phyloP scores from a whole-genome alignment of 2,113 vertebrate species.

The Tylochromis polylepis region DNA sequence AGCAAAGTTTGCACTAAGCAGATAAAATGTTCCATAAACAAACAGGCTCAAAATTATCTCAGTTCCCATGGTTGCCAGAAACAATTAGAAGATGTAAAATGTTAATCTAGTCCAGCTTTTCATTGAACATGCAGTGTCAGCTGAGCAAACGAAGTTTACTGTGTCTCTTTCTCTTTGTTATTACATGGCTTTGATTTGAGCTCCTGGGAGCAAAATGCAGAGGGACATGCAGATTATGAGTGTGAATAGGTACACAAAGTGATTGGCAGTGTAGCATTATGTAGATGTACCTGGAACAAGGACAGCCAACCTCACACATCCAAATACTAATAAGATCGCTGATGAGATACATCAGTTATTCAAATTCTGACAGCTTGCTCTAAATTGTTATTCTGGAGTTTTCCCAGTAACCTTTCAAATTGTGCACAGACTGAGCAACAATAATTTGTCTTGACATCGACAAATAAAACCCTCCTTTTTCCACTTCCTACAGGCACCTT shows the following conservation, averaged over 20 bases:
- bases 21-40: slow-evolving; percentile 51
- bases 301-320: neutral
- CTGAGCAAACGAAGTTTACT: neutral
- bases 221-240: neutral
- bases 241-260: neutral
- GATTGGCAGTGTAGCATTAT: neutral
- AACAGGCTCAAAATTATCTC: slow-evolving; percentile 28
- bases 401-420: slow-evolving; percentile 8
- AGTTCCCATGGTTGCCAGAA: neutral
- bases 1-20: neutral
- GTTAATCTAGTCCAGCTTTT: slow-evolving; percentile 26
- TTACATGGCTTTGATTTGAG: neutral
- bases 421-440: neutral
- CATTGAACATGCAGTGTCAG: neutral
- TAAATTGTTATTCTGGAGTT: neutral
- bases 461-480: neutral
- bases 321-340: neutral
- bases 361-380: neutral
- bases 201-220: neutral
- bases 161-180: neutral
- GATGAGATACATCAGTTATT: slow-evolving; percentile 1
- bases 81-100: slow-evolving; percentile 23
- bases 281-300: slow-evolving; percentile 3
- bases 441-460: neutral
- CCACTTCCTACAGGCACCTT: neutral